Evolutionary conservation across 1,140 invertebrate genomes (phyloP).

Genomic region (Drosophila ironensis): DNA sequence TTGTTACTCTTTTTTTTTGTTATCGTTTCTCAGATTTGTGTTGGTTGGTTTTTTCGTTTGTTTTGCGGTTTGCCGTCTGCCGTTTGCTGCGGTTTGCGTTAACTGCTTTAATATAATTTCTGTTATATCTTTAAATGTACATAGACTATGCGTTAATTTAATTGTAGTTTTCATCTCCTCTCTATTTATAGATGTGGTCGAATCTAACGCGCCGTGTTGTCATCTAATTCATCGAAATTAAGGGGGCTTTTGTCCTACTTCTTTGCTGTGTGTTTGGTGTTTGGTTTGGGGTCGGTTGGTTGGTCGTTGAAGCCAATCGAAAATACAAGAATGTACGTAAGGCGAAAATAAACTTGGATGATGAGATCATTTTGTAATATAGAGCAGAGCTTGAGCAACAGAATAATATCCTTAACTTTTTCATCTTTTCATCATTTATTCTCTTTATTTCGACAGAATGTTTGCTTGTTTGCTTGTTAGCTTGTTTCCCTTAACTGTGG

Average conservation of each 20-base stretch:
- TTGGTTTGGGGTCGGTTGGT: too few species aligned
- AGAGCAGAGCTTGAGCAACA: slow-evolving; percentile 68
- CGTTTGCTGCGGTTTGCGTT: too few species aligned
- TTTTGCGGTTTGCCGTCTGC: slow-evolving; percentile 11
- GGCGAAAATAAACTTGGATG: slow-evolving; percentile 82
- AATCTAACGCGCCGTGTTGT: slow-evolving; percentile 65
- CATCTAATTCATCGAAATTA: slow-evolving; percentile 24
- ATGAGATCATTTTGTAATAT: slow-evolving; percentile 80
- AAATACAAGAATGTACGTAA: slow-evolving; percentile 58
- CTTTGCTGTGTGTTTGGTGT: slow-evolving; percentile 38
- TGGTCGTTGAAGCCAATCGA: slow-evolving; percentile 49
- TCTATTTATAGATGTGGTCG: slow-evolving; percentile 69
- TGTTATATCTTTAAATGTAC: slow-evolving; percentile 77
- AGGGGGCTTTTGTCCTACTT: slow-evolving; percentile 26
- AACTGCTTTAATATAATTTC: slow-evolving; percentile 72
- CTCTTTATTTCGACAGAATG: too few species aligned
- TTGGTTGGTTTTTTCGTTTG: slow-evolving; percentile 32
- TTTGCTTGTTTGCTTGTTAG: slow-evolving; percentile 15
- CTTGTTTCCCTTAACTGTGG: too few species aligned
- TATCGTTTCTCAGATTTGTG: too few species aligned
- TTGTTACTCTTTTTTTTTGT: slow-evolving; percentile 11
- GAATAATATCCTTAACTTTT: too few species aligned
- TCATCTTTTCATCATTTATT: too few species aligned
- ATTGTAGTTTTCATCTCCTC: slow-evolving; percentile 59
- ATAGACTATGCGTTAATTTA: slow-evolving; percentile 72